Base-by-base conservation (phyloP, 2,113 vertebrate species). In the Delphinapterus leucas region DNA sequence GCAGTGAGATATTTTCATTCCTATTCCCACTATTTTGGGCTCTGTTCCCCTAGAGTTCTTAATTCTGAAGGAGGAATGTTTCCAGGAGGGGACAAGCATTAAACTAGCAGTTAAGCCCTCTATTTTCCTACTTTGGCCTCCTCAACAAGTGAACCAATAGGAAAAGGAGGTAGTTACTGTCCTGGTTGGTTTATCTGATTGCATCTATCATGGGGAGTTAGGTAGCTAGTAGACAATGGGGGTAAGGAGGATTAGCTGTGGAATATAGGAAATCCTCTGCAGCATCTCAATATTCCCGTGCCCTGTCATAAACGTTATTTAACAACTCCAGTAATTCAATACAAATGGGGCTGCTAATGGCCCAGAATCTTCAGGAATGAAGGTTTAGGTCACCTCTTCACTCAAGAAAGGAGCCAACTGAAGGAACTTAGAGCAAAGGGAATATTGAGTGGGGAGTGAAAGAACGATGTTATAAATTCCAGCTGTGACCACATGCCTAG, bases 341-440 rank as follows among this genome's bases (percentile, higher is more conserved):
- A 36, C 3, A 49, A 3, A n/a, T 15, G 9, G 65, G 6, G 63
- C 31, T 26, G 4, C 20, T 63, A 41, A 63, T 38, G 38, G 10
- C 23, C 49, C 31, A 14, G 18, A 36, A 49, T 41, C 77, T 53
- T 61, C 2, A 12, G 28, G 18, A 49, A 5, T 82, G 41, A 73
- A 41, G 4, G 14, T 11, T 53, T 28, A 20, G 58, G 9, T 70
- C 25, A 73, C 60, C 9, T 7, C 20, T 63, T 4, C 21, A 38
- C 6, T 53, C 60, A 33, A 23, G 38, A 26, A 61, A 60, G 70
- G 55, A 73, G 18, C 4, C 20, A 61, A 5, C 9, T 74, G 9
- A 74, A 31, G 49, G 11, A 65, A 25, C 0, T 1, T 33, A 15
- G 6, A 6, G 18, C 9, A 41, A 23, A 13, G 23, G 1, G 8